These are phyloP conservation scores for Caenorhabditis latens DNA, from an alignment of 1,140 invertebrate species.

Conservation along the genomic window DNA sequence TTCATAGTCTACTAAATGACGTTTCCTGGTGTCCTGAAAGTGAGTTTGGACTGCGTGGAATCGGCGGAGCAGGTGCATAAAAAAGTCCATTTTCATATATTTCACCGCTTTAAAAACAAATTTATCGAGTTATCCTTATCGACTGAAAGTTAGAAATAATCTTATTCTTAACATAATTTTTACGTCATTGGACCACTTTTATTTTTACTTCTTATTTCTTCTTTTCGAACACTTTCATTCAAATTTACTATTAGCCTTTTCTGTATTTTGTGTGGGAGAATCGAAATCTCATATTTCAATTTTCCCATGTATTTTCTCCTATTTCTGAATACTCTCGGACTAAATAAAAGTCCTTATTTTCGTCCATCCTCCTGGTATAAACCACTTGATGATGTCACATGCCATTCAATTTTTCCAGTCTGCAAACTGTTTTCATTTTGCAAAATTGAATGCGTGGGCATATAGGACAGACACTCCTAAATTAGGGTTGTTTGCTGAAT, in stretches of 20 bases:
- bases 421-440: constrained; percentile 20
- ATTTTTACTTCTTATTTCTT: background rate
- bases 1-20: constrained; percentile 28
- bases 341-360: background rate
- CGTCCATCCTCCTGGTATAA: background rate
- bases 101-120: background rate
- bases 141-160: background rate
- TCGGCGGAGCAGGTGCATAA: constrained; percentile 12
- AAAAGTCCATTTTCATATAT: no score
- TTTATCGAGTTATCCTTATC: background rate
- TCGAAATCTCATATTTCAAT: background rate
- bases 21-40: background rate
- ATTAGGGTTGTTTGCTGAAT: constrained; percentile 28
- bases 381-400: constrained; percentile 23
- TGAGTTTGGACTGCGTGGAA: background rate
- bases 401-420: background rate
- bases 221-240: background rate
- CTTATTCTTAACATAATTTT: background rate
- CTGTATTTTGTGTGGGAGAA: background rate
- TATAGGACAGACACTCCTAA: background rate
- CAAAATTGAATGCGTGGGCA: constrained; percentile 18
- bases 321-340: background rate
- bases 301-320: background rate
- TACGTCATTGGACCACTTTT: background rate
- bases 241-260: background rate